Evolutionary conservation across 1,140 invertebrate species (phyloP).

Genomic region (Drosophila ananassae): DNA sequence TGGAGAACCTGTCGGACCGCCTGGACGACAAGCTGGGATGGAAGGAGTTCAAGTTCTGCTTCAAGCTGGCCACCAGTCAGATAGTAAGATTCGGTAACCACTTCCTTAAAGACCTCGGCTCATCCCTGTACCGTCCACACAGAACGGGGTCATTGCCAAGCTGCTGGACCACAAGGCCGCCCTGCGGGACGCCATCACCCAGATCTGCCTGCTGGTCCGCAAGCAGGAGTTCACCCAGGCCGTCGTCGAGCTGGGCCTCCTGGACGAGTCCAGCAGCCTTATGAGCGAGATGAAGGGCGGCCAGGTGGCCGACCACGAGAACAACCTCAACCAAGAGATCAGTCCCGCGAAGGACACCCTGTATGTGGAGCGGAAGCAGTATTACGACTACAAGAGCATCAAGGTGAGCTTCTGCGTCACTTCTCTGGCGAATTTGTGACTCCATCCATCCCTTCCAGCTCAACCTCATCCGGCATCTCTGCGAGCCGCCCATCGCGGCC

Average conservation of each 20-base stretch:
- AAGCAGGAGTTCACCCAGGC: slow-evolving; percentile 87
- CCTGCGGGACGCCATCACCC: slow-evolving; percentile 82
- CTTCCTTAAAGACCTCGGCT: not conserved
- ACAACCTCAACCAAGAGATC: slow-evolving; percentile 48
- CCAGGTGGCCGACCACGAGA: slow-evolving; percentile 57
- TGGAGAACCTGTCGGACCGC: slow-evolving; percentile 87
- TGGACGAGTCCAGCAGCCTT: slow-evolving; percentile 77
- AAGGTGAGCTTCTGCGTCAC: slow-evolving; percentile 50
- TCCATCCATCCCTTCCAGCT: slow-evolving; percentile 83
- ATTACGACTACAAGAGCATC: slow-evolving; percentile 73
- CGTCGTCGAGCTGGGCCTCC: slow-evolving; percentile 85
- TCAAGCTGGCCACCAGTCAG: slow-evolving; percentile 89
- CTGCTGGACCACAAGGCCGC: slow-evolving; percentile 85
- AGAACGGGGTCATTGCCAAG: slow-evolving; percentile 86
- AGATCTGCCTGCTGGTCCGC: slow-evolving; percentile 86
- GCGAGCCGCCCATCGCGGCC: slow-evolving; percentile 86
- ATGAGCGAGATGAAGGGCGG: slow-evolving; percentile 41
- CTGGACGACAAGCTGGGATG: slow-evolving; percentile 88
- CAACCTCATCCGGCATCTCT: slow-evolving; percentile 87
- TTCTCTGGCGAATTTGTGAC: not conserved
- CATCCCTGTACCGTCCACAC: not conserved
- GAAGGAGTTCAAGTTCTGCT: slow-evolving; percentile 89
- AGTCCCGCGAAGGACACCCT: slow-evolving; percentile 30
- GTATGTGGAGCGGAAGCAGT: slow-evolving; percentile 44
- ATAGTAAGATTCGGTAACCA: slow-evolving; percentile 85